Conservation (phyloP, 2,113 vertebrate species). For the Donacobius atricapilla region DNA sequence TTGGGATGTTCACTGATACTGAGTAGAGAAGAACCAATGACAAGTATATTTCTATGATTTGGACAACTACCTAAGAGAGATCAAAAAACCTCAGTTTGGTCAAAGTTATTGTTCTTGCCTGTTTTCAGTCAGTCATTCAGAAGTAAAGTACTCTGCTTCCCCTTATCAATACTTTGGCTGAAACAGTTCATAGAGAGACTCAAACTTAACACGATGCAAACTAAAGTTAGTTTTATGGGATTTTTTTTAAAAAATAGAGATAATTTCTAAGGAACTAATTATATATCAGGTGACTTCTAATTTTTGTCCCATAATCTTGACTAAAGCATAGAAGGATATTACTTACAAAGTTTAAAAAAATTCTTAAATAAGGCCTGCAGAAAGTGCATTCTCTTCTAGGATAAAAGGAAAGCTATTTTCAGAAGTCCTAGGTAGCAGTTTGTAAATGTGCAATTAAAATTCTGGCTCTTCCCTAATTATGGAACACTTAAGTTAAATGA, state of each 20-base stretch:
- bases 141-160: background rate
- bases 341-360: background rate
- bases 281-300: background rate
- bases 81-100: background rate
- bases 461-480: conserved; percentile 70
- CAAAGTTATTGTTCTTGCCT: background rate
- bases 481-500: conserved; percentile 74
- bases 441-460: conserved; percentile 77
- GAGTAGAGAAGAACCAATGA: background rate
- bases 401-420: conserved; percentile 53
- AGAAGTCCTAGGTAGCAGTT: conserved; percentile 62
- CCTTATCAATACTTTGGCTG: background rate
- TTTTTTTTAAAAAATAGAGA: background rate
- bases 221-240: background rate
- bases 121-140: background rate
- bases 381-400: background rate
- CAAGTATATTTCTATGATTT: background rate
- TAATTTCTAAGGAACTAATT: background rate
- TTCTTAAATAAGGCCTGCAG: background rate
- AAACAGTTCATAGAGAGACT: background rate
- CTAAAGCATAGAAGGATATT: background rate
- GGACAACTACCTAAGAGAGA: background rate
- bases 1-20: background rate
- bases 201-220: background rate
- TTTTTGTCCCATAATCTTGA: background rate